These are phyloP conservation scores for Tiphia femorata DNA, from an alignment of 2,888 invertebrate species.

Conservation along the genomic window DNA sequence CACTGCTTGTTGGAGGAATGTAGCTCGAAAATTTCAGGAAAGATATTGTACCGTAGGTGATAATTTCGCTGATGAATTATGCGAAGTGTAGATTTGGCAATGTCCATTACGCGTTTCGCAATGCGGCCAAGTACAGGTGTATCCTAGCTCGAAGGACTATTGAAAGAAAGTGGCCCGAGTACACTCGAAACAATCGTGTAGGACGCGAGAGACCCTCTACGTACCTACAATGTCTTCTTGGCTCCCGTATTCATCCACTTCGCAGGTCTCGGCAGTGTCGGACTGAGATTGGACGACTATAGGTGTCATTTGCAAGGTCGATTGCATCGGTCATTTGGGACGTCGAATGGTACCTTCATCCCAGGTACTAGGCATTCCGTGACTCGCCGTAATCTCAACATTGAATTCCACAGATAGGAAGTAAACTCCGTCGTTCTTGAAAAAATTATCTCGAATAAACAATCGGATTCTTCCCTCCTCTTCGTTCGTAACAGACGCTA, in stretches of 20 bases:
- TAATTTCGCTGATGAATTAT: too few relatives aligned
- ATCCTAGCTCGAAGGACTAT: constrained; percentile 18
- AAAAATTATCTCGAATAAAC: too few relatives aligned
- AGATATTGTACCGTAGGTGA: too few relatives aligned
- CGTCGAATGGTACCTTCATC: constrained; percentile 14
- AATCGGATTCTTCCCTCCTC: too few relatives aligned
- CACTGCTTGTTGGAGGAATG: too few relatives aligned
- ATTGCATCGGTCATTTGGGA: constrained; percentile 44
- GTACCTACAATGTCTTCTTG: constrained; percentile 17
- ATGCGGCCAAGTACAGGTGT: constrained; percentile 30
- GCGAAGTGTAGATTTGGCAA: constrained; percentile 25
- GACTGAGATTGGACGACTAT: constrained; percentile 47
- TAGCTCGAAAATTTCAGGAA: too few relatives aligned
- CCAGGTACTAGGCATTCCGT: neutral
- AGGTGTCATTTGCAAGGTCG: constrained; percentile 47
- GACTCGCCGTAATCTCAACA: neutral
- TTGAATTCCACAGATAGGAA: neutral
- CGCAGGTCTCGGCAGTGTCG: constrained; percentile 35
- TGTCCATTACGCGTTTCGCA: constrained; percentile 28
- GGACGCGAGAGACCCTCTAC: constrained; percentile 1
- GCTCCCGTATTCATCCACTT: constrained; percentile 38
- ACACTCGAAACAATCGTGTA: constrained; percentile 37
- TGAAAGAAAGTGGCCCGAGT: constrained; percentile 36
- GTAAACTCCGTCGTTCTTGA: too few relatives aligned
- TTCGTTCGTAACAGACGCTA: too few relatives aligned